A percentile compares a stretch with the other conserved stretches of the same genome.
Conservation (phyloP, 2,888 invertebrate species). For the Amiota minor region DNA sequence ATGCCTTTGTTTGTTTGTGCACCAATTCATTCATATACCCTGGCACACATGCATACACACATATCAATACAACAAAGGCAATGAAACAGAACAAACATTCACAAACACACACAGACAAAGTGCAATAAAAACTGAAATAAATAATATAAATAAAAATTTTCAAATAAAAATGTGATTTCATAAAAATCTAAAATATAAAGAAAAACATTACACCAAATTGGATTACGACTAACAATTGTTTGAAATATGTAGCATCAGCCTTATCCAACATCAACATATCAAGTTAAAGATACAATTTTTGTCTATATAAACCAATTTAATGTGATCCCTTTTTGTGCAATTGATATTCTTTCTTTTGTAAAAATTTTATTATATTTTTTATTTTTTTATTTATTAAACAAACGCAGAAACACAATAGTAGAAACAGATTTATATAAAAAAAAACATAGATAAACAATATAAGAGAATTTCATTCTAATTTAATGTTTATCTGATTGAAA, state of each 20-base stretch:
- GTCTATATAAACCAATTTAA: no score
- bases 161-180: neutral
- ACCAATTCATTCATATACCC: no score
- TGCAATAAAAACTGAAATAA: neutral
- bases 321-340: no score
- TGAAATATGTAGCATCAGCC: no score
- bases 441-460: constrained; percentile 10
- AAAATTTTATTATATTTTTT: no score
- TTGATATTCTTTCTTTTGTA: no score
- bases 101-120: neutral
- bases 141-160: neutral
- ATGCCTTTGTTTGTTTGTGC: neutral
- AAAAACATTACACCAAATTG: constrained; percentile 7
- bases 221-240: neutral
- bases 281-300: no score
- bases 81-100: neutral
- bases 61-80: neutral
- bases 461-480: constrained; percentile 44
- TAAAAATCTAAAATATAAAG: constrained; percentile 1
- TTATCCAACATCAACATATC: no score
- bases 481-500: constrained; percentile 43
- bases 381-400: no score
- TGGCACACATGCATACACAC: no score
- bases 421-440: neutral
- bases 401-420: neutral